phyloP scores from a whole-genome alignment of 2,113 vertebrate genomes.

The Galemys pyrenaicus region DNA sequence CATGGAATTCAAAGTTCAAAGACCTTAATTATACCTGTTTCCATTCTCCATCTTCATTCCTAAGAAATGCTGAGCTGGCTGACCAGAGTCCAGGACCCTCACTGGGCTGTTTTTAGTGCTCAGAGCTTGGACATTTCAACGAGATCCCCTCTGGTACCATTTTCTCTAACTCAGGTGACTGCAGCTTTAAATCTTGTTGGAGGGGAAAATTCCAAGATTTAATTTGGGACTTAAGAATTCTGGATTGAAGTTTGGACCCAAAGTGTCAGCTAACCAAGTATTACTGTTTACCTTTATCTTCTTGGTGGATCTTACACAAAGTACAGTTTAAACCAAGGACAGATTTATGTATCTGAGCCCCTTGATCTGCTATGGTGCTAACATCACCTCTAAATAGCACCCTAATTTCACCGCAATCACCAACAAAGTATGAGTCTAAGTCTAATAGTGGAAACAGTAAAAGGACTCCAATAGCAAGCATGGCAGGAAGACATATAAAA shows the following conservation, averaged over 20 bases:
- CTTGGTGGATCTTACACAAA: constrained; percentile 1
- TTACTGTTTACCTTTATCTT: constrained; percentile 8
- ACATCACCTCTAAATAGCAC: background rate
- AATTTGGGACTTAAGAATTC: constrained; percentile 28
- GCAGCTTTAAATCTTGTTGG: background rate
- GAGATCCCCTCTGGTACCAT: background rate
- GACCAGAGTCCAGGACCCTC: background rate
- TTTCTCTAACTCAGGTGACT: background rate
- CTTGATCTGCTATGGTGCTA: background rate
- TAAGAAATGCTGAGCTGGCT: background rate
- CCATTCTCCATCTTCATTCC: background rate
- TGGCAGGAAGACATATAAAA: constrained; percentile 23
- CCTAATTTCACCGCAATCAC: background rate
- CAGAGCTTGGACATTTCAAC: background rate
- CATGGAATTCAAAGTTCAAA: constrained; percentile 8
- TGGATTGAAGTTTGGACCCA: constrained; percentile 35
- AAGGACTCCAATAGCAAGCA: background rate
- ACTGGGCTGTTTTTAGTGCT: background rate
- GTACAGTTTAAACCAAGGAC: background rate
- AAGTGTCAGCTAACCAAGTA: constrained; percentile 6
- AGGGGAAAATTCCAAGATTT: constrained; percentile 53
- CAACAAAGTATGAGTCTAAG: background rate
- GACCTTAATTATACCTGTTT: background rate
- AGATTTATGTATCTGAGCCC: background rate
- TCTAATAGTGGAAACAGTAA: background rate